phyloP scores from a whole-genome alignment of 2,888 invertebrate species.

The Subacronicta megacephala region DNA sequence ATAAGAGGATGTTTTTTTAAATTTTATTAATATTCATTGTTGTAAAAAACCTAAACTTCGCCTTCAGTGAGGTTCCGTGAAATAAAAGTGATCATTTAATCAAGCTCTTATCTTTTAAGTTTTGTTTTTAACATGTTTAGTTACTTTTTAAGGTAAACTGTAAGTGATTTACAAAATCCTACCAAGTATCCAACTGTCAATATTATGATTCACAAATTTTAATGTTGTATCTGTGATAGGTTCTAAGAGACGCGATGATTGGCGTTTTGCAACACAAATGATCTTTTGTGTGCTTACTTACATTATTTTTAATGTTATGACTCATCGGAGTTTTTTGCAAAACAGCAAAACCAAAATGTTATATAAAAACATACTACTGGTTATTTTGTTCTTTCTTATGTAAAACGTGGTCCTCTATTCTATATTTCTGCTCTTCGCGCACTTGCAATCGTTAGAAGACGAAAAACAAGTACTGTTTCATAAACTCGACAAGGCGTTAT shows the following conservation, averaged over 20 bases:
- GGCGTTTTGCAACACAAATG: slow-evolving; percentile 71
- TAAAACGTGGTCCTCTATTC: slow-evolving; percentile 21
- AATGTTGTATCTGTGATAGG: slow-evolving; percentile 56
- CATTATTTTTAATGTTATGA: slow-evolving; percentile 67
- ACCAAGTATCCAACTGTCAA: slow-evolving; percentile 21
- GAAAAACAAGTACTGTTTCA: slow-evolving; percentile 31
- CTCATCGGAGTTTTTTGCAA: slow-evolving; percentile 62
- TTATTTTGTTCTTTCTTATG: slow-evolving; percentile 32
- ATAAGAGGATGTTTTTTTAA: not conserved
- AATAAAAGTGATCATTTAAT: too few species aligned
- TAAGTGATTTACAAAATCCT: not conserved
- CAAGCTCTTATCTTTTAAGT: too few species aligned
- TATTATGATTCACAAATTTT: slow-evolving; percentile 53
- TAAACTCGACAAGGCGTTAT: slow-evolving; percentile 47
- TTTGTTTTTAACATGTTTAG: not conserved
- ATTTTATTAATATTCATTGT: too few species aligned
- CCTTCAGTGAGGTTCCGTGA: too few species aligned
- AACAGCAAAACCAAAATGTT: slow-evolving; percentile 39
- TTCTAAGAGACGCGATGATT: slow-evolving; percentile 68
- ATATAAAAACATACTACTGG: slow-evolving; percentile 33
- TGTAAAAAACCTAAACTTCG: too few species aligned
- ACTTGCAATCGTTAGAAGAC: slow-evolving; percentile 15
- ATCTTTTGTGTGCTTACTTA: slow-evolving; percentile 65
- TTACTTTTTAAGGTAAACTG: not conserved
- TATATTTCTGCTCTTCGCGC: slow-evolving; percentile 18